Percentiles rank a stretch among this genome's conserved stretches.
These are phyloP conservation scores for Junonia oenone DNA, from an alignment of 2,888 invertebrate species.

Conservation along the genomic window DNA sequence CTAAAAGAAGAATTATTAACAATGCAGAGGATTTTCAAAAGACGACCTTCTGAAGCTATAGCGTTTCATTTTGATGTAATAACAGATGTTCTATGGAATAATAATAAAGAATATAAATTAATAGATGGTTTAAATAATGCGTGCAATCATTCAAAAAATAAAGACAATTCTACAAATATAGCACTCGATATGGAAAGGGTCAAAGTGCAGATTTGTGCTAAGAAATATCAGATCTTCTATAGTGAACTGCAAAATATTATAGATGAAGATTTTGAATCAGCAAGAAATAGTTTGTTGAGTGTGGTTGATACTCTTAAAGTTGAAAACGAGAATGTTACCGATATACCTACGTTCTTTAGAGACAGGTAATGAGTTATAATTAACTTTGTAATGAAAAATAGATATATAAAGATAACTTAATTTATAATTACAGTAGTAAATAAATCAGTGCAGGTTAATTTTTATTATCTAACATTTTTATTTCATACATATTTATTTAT, in stretches of 20 bases:
- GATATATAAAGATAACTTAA: too few species aligned
- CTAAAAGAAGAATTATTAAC: slow-evolving; percentile 40
- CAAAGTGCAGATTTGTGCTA: slow-evolving; percentile 53
- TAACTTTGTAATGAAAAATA: too few species aligned
- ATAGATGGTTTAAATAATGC: slow-evolving; percentile 42
- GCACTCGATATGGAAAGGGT: slow-evolving; percentile 47
- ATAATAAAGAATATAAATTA: slow-evolving; percentile 44
- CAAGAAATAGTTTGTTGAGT: slow-evolving; percentile 44
- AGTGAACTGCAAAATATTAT: slow-evolving; percentile 38
- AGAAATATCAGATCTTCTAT: slow-evolving; percentile 50
- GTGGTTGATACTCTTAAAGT: slow-evolving; percentile 33
- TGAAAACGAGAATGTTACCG: slow-evolving; percentile 32
- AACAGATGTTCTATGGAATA: slow-evolving; percentile 50
- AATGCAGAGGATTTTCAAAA: slow-evolving; percentile 52
- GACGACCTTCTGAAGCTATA: slow-evolving; percentile 51
- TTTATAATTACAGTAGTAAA: too few species aligned
- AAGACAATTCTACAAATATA: slow-evolving; percentile 45
- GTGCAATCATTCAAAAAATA: slow-evolving; percentile 47
- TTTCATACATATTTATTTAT: too few species aligned
- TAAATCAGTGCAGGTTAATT: too few species aligned
- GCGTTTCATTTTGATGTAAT: slow-evolving; percentile 60
- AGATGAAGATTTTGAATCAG: slow-evolving; percentile 39
- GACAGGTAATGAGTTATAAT: too few species aligned
- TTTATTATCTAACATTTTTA: too few species aligned
- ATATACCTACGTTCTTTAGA: slow-evolving; percentile 48